Evolutionary conservation across 2,113 vertebrate genomes (phyloP).

Genomic region (Atrichornis clamosus): DNA sequence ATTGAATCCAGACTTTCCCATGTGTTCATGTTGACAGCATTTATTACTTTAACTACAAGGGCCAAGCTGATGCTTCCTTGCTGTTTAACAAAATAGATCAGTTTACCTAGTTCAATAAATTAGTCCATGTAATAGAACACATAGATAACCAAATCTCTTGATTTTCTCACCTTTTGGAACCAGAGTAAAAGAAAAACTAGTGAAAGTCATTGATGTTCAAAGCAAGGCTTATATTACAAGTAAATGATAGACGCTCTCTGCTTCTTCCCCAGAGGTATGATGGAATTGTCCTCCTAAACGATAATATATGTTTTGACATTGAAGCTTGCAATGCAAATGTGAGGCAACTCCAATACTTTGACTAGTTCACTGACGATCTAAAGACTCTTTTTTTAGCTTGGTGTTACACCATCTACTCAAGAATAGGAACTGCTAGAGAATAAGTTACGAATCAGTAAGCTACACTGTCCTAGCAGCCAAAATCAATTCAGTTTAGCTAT

Average conservation of each 20-base stretch:
- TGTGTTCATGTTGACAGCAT: conserved; percentile 35
- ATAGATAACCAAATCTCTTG: neutral
- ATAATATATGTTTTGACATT: neutral
- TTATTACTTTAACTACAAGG: conserved; percentile 32
- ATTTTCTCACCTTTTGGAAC: neutral
- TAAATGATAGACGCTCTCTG: neutral
- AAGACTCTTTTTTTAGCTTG: neutral
- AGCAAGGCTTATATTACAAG: neutral
- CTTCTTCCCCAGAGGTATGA: neutral
- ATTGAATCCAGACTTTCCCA: conserved; percentile 45
- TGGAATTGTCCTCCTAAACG: neutral
- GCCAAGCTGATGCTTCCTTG: neutral
- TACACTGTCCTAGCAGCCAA: neutral
- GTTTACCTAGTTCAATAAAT: neutral
- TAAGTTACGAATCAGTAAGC: neutral
- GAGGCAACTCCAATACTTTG: neutral
- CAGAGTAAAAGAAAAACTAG: neutral
- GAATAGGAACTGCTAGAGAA: neutral
- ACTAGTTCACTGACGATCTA: neutral
- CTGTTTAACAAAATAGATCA: conserved; percentile 1
- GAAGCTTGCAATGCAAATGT: neutral
- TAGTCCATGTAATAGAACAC: neutral
- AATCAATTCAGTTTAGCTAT: neutral
- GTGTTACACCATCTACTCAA: neutral
- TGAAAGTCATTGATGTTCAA: neutral